These are phyloP conservation scores for Chauna torquata DNA, from an alignment of 2,113 vertebrate genomes.

Conservation along the genomic window DNA sequence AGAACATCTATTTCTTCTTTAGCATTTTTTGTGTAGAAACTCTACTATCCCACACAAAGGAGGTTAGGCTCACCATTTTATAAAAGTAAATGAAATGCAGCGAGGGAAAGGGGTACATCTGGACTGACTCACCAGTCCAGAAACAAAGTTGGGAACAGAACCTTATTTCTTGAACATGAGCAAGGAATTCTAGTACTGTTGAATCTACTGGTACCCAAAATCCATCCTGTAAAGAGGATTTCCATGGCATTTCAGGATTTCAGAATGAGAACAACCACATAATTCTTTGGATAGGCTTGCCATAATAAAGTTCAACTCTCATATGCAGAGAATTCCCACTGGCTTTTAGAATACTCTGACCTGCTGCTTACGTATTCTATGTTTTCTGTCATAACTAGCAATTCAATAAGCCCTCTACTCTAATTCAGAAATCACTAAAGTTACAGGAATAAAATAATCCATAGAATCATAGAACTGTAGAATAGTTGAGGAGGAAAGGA, in stretches of 20 bases:
- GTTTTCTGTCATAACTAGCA: not conserved
- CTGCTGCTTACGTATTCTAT: not conserved
- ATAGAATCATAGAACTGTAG: not conserved
- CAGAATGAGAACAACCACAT: not conserved
- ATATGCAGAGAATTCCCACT: not conserved
- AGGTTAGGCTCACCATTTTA: not conserved
- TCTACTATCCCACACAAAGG: not conserved
- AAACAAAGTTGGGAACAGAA: not conserved
- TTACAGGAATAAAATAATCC: slow-evolving; percentile 35
- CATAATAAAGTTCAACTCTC: not conserved
- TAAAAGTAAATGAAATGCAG: not conserved
- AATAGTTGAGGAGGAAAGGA: not conserved
- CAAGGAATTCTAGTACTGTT: not conserved
- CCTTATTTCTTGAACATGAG: not conserved
- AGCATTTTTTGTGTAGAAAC: not conserved
- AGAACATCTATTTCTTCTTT: not conserved
- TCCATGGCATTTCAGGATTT: not conserved
- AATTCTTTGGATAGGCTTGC: not conserved
- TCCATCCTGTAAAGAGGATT: not conserved
- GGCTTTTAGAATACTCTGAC: not conserved
- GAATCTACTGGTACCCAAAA: not conserved
- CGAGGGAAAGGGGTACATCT: not conserved
- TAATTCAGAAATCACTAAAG: slow-evolving; percentile 3
- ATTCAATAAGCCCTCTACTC: not conserved
- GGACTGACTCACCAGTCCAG: not conserved